These are phyloP conservation scores for Drosophila biarmipes DNA, from an alignment of 1,140 invertebrate species.

Conservation along the genomic window DNA sequence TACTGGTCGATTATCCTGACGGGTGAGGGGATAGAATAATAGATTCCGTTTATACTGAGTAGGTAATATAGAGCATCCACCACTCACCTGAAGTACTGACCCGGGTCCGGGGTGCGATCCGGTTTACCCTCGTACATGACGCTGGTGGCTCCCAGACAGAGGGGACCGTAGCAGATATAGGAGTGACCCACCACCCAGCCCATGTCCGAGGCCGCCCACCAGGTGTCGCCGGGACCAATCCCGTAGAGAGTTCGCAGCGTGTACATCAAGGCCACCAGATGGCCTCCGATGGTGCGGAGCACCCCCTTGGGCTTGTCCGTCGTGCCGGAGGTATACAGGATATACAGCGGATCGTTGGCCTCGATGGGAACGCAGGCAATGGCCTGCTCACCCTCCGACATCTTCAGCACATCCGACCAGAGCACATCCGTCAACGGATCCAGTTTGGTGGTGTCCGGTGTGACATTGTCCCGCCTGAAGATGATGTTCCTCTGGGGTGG, in stretches of 20 bases:
- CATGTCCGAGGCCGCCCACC: constrained; percentile 96
- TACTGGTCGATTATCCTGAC: constrained; percentile 93
- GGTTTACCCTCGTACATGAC: constrained; percentile 98
- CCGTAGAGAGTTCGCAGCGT: constrained; percentile 94
- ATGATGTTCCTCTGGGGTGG: constrained; percentile 91
- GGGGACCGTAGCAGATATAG: constrained; percentile 96
- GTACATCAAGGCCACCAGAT: constrained; percentile 93
- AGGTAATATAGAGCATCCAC: background rate
- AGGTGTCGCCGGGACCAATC: constrained; percentile 91
- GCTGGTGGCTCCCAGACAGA: constrained; percentile 92
- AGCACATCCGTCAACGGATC: constrained; percentile 88
- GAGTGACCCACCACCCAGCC: constrained; percentile 97
- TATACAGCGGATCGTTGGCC: constrained; percentile 95
- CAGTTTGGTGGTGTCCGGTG: constrained; percentile 86
- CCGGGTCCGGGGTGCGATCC: constrained; percentile 95
- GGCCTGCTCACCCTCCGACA: constrained; percentile 85
- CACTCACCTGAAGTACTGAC: constrained; percentile 88
- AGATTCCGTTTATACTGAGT: too few relatives aligned
- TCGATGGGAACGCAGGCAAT: constrained; percentile 93
- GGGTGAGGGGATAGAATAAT: background rate
- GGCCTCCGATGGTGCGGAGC: constrained; percentile 93
- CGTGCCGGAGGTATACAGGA: constrained; percentile 97
- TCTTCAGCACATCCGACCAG: constrained; percentile 90
- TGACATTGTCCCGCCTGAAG: constrained; percentile 90
- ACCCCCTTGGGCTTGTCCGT: constrained; percentile 94